Base-by-base conservation (phyloP, 2,113 vertebrate species). In the Crotalus viridis region DNA sequence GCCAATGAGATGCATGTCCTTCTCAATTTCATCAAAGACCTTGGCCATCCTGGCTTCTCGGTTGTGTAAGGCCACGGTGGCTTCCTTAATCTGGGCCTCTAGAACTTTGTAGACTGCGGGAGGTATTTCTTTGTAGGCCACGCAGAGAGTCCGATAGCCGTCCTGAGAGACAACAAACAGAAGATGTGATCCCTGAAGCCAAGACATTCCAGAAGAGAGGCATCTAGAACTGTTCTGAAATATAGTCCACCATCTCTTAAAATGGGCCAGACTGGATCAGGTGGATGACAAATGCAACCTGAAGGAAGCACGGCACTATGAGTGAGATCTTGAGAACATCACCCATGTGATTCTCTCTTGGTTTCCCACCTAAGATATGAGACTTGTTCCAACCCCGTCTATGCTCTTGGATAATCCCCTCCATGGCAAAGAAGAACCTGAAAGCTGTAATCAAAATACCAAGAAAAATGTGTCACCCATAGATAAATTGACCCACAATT, bases 141-240 rank as follows among this genome's bases (percentile, higher is more conserved):
- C 98, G 4, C 99, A 99, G 64, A 99, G 98, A 0, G 99, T 99
- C 90, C 99, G 97, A 97, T 99, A 99, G 21, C 99, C 99, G 91
- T 99, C 99, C 99, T 99, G 91, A 90, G 2, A 0, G 21, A 81
- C 95, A 48, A 86, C 15, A 88, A 91, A 91, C 43, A 86, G 89
- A 10, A 90, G 0, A 17, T 0, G 55, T 33, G 13, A 1, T 17
- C 5, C 46, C 21, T 33, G 89, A 54, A 85, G 0, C 0, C n/a
- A 52, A 24, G 46, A 5, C 17, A 22, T 9, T 43, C 57, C 28
- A 9, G 46, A 5, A 64, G 43, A 51, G 24, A 6, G 22, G 3
- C 46, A 87, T 24, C 22, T 10, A 9, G 33, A 81, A 21, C 17
- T 33, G 1, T 43, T 43, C 74, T 8, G 17, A 7, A 81, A 43